Evolutionary conservation across 1,140 invertebrate species (phyloP).

Genomic region (Plectrocnemia conspersa): DNA sequence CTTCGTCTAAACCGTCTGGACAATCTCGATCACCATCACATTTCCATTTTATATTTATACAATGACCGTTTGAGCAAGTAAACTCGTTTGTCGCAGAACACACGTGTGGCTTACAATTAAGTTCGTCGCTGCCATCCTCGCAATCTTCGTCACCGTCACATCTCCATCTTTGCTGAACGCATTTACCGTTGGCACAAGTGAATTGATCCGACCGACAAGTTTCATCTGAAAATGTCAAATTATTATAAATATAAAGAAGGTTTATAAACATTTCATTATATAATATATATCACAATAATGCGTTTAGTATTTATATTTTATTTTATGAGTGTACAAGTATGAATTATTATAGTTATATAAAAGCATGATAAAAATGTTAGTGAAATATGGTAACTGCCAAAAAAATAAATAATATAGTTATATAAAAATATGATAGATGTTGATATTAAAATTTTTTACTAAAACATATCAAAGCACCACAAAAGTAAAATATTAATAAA

Average conservation of each 20-base stretch:
- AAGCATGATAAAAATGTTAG: too few relatives aligned
- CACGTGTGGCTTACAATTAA: slow-evolving; percentile 63
- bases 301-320: too few relatives aligned
- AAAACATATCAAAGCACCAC: too few relatives aligned
- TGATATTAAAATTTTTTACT: too few relatives aligned
- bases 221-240: slow-evolving; percentile 57
- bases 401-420: too few relatives aligned
- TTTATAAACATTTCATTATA: neutral
- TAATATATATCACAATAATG: neutral
- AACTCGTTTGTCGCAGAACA: slow-evolving; percentile 68
- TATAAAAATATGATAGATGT: too few relatives aligned
- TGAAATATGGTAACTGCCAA: too few relatives aligned
- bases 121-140: slow-evolving; percentile 75
- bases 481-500: too few relatives aligned
- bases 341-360: too few relatives aligned
- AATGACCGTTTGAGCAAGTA: slow-evolving; percentile 58
- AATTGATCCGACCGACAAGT: slow-evolving; percentile 85
- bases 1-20: slow-evolving; percentile 73
- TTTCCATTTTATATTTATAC: slow-evolving; percentile 68
- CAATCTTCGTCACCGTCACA: slow-evolving; percentile 89
- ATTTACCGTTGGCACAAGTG: slow-evolving; percentile 82
- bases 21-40: slow-evolving; percentile 88
- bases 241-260: neutral
- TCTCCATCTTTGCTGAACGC: slow-evolving; percentile 80
- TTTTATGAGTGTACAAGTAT: too few relatives aligned